Evolutionary conservation across 2,113 vertebrate species (phyloP).

Genomic region (Narcine bancroftii): DNA sequence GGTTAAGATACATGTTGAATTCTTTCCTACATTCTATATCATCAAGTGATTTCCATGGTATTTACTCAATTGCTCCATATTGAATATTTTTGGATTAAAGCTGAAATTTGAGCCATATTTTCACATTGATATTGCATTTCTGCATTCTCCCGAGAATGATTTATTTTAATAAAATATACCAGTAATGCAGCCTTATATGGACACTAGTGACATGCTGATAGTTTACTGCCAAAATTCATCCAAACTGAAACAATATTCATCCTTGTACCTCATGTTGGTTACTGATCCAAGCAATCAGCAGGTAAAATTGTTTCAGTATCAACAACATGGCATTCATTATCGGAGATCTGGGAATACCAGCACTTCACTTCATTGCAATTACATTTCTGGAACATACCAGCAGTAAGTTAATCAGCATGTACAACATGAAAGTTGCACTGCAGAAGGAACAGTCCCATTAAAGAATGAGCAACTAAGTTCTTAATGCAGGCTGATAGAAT

Average conservation of each 20-base stretch:
- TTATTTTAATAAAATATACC: neutral
- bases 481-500: neutral
- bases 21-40: neutral
- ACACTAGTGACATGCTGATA: neutral
- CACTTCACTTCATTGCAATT: slow-evolving; percentile 61
- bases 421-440: neutral
- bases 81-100: neutral
- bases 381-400: neutral
- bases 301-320: slow-evolving; percentile 46
- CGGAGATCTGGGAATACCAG: slow-evolving; percentile 63
- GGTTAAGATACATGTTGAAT: neutral
- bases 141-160: neutral
- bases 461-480: neutral
- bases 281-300: neutral
- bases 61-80: neutral
- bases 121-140: neutral
- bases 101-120: neutral
- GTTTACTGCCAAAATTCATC: neutral
- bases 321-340: slow-evolving; percentile 57
- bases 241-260: neutral
- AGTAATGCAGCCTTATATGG: neutral
- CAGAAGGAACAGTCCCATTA: neutral
- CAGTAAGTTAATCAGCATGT: neutral
- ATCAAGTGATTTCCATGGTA: neutral
- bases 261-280: neutral